Evolutionary conservation across 2,113 vertebrate genomes (phyloP).

Genomic region (Nerophis lumbriciformis): DNA sequence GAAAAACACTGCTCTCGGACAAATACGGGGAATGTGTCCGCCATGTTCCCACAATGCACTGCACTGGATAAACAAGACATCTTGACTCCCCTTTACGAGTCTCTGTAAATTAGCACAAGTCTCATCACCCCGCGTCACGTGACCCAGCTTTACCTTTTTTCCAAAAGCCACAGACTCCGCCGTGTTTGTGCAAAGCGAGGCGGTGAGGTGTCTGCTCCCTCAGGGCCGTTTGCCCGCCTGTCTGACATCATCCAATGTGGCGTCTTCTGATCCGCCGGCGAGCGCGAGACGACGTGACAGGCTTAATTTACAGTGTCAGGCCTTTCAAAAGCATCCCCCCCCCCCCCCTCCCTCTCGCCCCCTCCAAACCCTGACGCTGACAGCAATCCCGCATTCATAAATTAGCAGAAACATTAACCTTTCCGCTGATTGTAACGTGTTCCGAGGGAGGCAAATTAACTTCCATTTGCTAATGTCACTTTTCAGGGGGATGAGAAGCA

Average conservation of each 20-base stretch:
- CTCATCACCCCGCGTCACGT: conserved; percentile 28
- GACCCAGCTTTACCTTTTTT: conserved; percentile 31
- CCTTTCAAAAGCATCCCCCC: conserved; percentile 75
- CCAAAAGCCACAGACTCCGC: conserved; percentile 38
- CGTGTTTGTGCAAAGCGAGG: conserved; percentile 48
- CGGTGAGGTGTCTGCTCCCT: conserved; percentile 57
- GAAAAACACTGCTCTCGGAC: conserved; percentile 15
- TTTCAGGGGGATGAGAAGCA: conserved; percentile 55
- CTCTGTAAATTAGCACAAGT: conserved; percentile 43
- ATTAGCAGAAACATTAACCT: conserved; percentile 84
- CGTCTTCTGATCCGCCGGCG: conserved; percentile 69
- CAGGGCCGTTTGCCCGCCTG: conserved; percentile 68
- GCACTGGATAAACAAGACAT: conserved; percentile 39
- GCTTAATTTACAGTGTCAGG: conserved; percentile 79
- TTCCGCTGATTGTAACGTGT: conserved; percentile 75
- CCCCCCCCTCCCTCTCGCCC: conserved; percentile 42
- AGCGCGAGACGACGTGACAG: conserved; percentile 73
- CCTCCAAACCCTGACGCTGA: conserved; percentile 53
- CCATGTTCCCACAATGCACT: conserved; percentile 37
- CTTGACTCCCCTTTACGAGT: conserved; percentile 28
- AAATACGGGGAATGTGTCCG: conserved; percentile 28
- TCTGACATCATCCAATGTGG: conserved; percentile 73
- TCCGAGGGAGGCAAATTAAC: conserved; percentile 72
- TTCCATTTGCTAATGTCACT: conserved; percentile 76
- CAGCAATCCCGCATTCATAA: conserved; percentile 78